A percentile compares a stretch with the other conserved stretches of the same genome.
These are phyloP conservation scores for Vimba vimba DNA, from an alignment of 2,113 vertebrate species.

Conservation along the genomic window DNA sequence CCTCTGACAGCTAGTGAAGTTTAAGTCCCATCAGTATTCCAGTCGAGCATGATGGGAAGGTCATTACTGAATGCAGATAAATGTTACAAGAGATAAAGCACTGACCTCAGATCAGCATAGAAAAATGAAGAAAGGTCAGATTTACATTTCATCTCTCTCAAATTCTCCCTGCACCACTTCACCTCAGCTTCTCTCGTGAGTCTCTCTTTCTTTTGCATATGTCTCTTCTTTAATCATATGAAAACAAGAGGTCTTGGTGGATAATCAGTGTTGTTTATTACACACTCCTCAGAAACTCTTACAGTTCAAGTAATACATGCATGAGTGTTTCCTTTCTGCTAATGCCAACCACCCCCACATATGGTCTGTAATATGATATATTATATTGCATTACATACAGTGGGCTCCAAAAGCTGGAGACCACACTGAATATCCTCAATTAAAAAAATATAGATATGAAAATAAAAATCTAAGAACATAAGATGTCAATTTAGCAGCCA, in stretches of 20 bases:
- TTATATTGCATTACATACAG: background rate
- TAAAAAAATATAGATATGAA: background rate
- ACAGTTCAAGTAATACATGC: background rate
- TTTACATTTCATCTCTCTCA: conserved; percentile 50
- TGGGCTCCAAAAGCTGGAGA: background rate
- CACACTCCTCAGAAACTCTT: background rate
- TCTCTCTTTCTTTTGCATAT: background rate
- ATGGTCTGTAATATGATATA: background rate
- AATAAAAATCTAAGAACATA: background rate
- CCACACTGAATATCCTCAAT: background rate
- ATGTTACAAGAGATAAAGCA: conserved; percentile 50
- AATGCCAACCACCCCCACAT: background rate
- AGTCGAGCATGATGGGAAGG: conserved; percentile 53
- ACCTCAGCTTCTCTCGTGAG: background rate
- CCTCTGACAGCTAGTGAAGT: conserved; percentile 49
- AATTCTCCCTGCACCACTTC: background rate
- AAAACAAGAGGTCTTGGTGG: conserved; percentile 18
- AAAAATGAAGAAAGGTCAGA: conserved; percentile 57
- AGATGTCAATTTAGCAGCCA: too few relatives aligned
- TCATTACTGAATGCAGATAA: conserved; percentile 57
- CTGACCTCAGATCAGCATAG: conserved; percentile 53
- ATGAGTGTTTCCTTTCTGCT: background rate
- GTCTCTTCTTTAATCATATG: background rate
- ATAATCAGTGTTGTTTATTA: background rate
- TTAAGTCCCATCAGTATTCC: conserved; percentile 52